phyloP scores from a whole-genome alignment of 2,797 vertebrate species.

The Smutsia temminckii region DNA sequence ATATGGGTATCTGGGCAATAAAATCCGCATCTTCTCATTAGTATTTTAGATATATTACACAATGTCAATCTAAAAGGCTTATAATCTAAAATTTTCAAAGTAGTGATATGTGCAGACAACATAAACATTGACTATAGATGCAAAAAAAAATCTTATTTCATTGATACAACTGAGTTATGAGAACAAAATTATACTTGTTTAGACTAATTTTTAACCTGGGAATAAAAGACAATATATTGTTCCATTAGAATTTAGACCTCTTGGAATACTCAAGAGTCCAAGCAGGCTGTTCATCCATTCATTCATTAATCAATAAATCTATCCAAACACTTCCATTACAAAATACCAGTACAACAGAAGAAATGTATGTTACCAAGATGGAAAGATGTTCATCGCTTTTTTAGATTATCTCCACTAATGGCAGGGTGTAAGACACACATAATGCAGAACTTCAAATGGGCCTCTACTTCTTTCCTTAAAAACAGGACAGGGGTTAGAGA shows the following conservation, averaged over 20 bases:
- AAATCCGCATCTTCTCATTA: neutral
- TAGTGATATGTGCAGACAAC: neutral
- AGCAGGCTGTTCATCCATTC: neutral
- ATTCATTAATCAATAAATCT: constrained; percentile 16
- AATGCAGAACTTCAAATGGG: neutral
- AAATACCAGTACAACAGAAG: neutral
- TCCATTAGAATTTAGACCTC: neutral
- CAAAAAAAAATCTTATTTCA: neutral
- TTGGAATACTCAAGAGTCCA: constrained; percentile 13
- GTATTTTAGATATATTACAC: neutral
- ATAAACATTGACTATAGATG: neutral
- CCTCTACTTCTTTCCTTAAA: neutral
- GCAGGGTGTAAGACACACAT: neutral
- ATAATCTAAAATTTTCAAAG: constrained; percentile 24
- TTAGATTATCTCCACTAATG: neutral
- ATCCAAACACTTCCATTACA: neutral
- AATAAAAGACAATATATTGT: neutral
- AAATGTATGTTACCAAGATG: neutral
- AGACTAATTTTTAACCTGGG: neutral
- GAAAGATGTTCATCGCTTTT: neutral
- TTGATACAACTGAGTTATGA: neutral
- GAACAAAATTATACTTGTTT: neutral
- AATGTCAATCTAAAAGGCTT: neutral
- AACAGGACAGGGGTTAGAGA: neutral
- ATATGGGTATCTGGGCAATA: neutral